Conservation (phyloP, 1,140 invertebrate genomes). For the Sminthurides bifidus region DNA sequence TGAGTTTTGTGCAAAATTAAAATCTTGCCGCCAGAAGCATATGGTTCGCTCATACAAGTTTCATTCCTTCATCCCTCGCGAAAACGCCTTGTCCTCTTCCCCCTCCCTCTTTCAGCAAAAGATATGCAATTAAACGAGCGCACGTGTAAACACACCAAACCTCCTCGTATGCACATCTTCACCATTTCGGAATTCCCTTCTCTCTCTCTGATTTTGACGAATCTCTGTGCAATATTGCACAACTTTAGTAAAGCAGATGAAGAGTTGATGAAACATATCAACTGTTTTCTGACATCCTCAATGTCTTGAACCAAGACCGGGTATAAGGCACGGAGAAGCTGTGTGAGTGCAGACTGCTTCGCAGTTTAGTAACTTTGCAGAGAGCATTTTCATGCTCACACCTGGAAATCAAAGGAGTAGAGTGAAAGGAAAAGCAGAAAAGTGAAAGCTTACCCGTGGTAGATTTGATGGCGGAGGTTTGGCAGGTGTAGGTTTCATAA, state of each 20-base stretch:
- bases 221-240: too few relatives aligned
- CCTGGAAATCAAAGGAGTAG: not conserved
- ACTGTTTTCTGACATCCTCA: not conserved
- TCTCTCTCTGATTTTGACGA: too few relatives aligned
- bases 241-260: too few relatives aligned
- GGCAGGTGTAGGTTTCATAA: slow-evolving; percentile 34
- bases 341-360: too few relatives aligned
- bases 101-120: not conserved
- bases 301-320: not conserved
- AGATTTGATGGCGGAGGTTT: slow-evolving; percentile 18
- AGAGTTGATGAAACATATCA: not conserved
- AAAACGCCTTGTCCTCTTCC: not conserved
- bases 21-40: too few relatives aligned
- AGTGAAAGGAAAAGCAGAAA: not conserved
- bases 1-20: too few relatives aligned
- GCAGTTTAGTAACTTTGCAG: too few relatives aligned
- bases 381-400: slow-evolving; percentile 5
- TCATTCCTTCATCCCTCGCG: not conserved
- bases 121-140: not conserved
- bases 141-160: too few relatives aligned
- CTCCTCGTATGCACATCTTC: not conserved
- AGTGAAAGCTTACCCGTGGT: slow-evolving; percentile 31
- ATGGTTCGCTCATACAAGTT: not conserved
- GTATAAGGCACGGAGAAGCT: too few relatives aligned
- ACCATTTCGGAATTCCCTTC: not conserved